Evolutionary conservation across 2,797 vertebrate genomes (phyloP).

Genomic region (Syngnathus acus): DNA sequence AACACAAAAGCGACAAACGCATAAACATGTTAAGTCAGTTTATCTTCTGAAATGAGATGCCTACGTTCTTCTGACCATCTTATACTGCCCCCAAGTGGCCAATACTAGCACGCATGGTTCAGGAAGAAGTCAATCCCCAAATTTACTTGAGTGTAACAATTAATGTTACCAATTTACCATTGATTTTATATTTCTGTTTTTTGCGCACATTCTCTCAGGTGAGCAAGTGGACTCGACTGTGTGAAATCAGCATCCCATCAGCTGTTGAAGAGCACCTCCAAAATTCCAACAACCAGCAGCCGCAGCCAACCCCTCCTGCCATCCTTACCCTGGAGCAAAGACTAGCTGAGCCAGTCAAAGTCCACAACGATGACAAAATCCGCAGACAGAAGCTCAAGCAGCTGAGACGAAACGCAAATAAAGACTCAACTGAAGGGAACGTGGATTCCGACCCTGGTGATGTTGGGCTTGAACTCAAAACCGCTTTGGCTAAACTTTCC

Average conservation of each 20-base stretch:
- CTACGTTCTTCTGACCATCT: too few species aligned
- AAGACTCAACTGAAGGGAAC: neutral
- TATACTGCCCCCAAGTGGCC: too few species aligned
- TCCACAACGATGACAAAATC: constrained; percentile 97
- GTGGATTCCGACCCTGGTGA: constrained; percentile 12
- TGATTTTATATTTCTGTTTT: neutral
- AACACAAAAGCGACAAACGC: too few species aligned
- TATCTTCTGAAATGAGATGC: too few species aligned
- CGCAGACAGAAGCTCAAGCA: constrained; percentile 87
- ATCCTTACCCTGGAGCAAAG: constrained; percentile 80
- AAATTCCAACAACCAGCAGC: constrained; percentile 42
- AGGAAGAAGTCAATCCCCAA: too few species aligned
- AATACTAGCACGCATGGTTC: too few species aligned
- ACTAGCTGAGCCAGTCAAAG: constrained; percentile 85
- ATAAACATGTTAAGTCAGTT: too few species aligned
- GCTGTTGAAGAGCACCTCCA: constrained; percentile 80
- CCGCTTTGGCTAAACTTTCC: constrained; percentile 80
- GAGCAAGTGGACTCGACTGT: constrained; percentile 94
- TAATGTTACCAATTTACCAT: too few species aligned
- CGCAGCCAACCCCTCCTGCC: constrained; percentile 66
- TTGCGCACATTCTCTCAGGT: constrained; percentile 65
- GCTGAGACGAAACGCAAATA: constrained; percentile 52
- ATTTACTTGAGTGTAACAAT: too few species aligned
- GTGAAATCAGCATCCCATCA: constrained; percentile 87
- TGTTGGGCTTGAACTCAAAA: constrained; percentile 69